Evolutionary conservation across 2,888 invertebrate genomes (phyloP).

Genomic region (Penaeus monodon): DNA sequence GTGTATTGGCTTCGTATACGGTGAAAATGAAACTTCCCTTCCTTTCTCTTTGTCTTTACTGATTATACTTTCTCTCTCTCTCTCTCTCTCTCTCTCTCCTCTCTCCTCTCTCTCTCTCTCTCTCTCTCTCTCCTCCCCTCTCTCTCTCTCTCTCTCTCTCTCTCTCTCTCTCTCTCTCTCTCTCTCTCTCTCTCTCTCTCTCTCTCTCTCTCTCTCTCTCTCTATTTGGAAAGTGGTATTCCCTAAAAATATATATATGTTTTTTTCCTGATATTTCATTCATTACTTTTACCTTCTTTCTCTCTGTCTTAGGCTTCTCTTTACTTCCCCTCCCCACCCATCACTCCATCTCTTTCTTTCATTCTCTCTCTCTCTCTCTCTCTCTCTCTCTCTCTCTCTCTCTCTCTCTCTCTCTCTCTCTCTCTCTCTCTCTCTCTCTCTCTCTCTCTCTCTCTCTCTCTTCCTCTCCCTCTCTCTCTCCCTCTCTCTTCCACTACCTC

Average conservation of each 20-base stretch:
- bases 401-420: too few relatives aligned
- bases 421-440: too few relatives aligned
- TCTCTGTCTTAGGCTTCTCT: neutral
- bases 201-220: neutral
- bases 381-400: too few relatives aligned
- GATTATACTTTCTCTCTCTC: neutral
- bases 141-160: too few relatives aligned
- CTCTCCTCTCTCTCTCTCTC: neutral
- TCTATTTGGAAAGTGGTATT: too few relatives aligned
- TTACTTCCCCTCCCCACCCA: neutral
- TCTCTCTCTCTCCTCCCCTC: neutral
- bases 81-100: neutral
- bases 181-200: neutral
- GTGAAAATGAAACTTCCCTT: neutral
- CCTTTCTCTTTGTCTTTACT: neutral
- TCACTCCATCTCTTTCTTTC: neutral
- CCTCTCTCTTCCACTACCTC: too few relatives aligned
- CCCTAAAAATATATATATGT: too few relatives aligned
- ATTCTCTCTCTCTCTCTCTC: neutral
- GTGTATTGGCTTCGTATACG: too few relatives aligned
- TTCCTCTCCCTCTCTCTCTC: too few relatives aligned
- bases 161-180: neutral
- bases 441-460: too few relatives aligned
- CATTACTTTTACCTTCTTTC: too few relatives aligned
- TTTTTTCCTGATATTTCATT: too few relatives aligned